Percentiles rank a stretch among this genome's conserved stretches.
Conservation (phyloP, 2,888 invertebrate species). For the Lucinisca nassula region DNA sequence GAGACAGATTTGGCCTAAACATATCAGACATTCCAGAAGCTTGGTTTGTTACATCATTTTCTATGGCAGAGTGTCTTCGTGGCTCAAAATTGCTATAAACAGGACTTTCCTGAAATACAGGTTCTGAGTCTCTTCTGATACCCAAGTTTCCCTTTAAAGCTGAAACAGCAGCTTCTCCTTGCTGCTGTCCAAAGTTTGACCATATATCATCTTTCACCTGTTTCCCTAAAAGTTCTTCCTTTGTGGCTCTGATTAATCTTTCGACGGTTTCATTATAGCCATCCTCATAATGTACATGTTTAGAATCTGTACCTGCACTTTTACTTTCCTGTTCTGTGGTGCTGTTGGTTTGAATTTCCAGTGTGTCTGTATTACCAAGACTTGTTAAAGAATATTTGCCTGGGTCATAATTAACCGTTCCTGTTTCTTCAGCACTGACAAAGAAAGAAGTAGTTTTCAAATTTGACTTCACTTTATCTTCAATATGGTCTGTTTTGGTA, state of each 20-base stretch:
- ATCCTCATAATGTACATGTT: slow-evolving; percentile 44
- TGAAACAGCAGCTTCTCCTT: background rate
- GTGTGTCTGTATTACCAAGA: too few species aligned
- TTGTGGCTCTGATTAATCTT: slow-evolving; percentile 71
- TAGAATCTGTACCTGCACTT: background rate
- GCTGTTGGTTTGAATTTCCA: background rate
- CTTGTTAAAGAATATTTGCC: too few species aligned
- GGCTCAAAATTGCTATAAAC: background rate
- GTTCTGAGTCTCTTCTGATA: background rate
- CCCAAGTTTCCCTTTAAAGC: background rate
- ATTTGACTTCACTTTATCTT: slow-evolving; percentile 19
- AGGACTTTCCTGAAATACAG: background rate
- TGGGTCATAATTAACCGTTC: background rate
- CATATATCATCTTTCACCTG: slow-evolving; percentile 67
- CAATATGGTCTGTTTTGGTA: background rate
- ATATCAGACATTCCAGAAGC: slow-evolving; percentile 54
- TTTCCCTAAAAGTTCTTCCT: slow-evolving; percentile 70
- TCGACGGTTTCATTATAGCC: slow-evolving; percentile 74
- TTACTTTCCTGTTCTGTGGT: background rate
- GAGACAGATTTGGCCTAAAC: slow-evolving; percentile 54
- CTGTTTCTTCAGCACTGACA: slow-evolving; percentile 9
- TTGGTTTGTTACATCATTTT: background rate
- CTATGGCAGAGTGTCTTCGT: background rate
- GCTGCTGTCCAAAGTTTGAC: slow-evolving; percentile 31
- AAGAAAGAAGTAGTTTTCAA: slow-evolving; percentile 56